Evolutionary conservation across 1,140 invertebrate species (phyloP).

Genomic region (Lasaia peninsularis): DNA sequence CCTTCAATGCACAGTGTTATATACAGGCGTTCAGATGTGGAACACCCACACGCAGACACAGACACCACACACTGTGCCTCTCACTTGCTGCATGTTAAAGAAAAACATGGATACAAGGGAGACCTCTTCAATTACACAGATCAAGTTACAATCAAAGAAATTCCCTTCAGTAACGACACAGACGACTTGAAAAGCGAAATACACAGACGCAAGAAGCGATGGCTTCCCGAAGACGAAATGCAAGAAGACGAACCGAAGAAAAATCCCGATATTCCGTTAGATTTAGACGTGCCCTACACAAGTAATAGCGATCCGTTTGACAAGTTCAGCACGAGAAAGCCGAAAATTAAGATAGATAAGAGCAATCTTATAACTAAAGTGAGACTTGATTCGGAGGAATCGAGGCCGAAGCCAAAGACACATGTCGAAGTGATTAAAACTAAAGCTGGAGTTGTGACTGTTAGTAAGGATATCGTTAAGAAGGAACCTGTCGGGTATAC

Average conservation of each 20-base stretch:
- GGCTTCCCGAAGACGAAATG: conserved; percentile 77
- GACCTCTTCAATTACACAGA: conserved; percentile 63
- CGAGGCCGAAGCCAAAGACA: conserved; percentile 80
- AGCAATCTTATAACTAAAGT: conserved; percentile 72
- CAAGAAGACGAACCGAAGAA: conserved; percentile 75
- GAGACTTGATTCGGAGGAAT: conserved; percentile 74
- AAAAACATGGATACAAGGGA: conserved; percentile 50
- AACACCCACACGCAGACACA: conserved; percentile 77
- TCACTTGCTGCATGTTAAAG: conserved; percentile 78
- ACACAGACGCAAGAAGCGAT: conserved; percentile 66
- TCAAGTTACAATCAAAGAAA: conserved; percentile 35
- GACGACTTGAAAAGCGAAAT: conserved; percentile 59
- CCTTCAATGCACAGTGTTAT: conserved; percentile 87
- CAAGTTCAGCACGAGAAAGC: conserved; percentile 67
- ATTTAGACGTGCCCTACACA: conserved; percentile 80
- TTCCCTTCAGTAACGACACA: conserved; percentile 41
- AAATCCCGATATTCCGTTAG: conserved; percentile 80
- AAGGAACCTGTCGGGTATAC: conserved; percentile 72
- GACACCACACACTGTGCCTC: conserved; percentile 74
- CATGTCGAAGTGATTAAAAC: conserved; percentile 80
- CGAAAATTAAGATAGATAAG: conserved; percentile 74
- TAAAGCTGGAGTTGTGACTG: conserved; percentile 77
- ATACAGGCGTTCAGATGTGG: conserved; percentile 89
- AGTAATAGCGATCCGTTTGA: conserved; percentile 77
- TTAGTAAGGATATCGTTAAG: conserved; percentile 71